phyloP scores from a whole-genome alignment of 2,113 vertebrate genomes.

The Puffinus mauretanicus region DNA sequence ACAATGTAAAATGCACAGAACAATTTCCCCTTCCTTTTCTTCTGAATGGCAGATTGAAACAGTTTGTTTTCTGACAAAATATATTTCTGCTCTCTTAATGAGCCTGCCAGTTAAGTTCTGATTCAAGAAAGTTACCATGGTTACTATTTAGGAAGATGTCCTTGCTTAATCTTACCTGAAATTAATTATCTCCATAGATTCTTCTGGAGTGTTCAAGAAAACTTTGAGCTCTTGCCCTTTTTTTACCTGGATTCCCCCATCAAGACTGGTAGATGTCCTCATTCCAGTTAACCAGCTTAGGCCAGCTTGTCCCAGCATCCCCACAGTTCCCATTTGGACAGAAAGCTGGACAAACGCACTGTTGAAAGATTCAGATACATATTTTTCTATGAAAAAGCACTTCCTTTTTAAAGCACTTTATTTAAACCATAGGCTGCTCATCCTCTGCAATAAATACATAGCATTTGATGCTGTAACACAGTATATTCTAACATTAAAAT shows the following conservation, averaged over 20 bases:
- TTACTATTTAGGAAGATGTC: background rate
- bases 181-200: slow-evolving; percentile 81
- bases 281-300: slow-evolving; percentile 80
- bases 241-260: slow-evolving; percentile 81
- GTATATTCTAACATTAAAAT: background rate
- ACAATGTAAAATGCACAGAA: background rate
- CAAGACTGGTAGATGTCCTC: slow-evolving; percentile 76
- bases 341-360: slow-evolving; percentile 80
- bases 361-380: background rate
- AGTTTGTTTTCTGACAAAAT: background rate
- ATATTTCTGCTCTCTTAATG: background rate
- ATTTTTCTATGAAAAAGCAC: background rate
- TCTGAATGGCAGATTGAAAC: background rate
- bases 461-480: background rate
- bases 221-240: slow-evolving; percentile 81
- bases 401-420: background rate
- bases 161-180: slow-evolving; percentile 70
- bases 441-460: background rate
- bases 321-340: slow-evolving; percentile 77
- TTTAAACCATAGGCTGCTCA: background rate
- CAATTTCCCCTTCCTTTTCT: background rate
- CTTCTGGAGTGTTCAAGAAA: slow-evolving; percentile 83
- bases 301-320: slow-evolving; percentile 77
- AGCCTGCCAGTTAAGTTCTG: background rate
- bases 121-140: background rate